Evolutionary conservation across 2,113 vertebrate species (phyloP), one percentile per base, ranked within the genome.

Genomic region (Protobothrops flavoviridis): DNA sequence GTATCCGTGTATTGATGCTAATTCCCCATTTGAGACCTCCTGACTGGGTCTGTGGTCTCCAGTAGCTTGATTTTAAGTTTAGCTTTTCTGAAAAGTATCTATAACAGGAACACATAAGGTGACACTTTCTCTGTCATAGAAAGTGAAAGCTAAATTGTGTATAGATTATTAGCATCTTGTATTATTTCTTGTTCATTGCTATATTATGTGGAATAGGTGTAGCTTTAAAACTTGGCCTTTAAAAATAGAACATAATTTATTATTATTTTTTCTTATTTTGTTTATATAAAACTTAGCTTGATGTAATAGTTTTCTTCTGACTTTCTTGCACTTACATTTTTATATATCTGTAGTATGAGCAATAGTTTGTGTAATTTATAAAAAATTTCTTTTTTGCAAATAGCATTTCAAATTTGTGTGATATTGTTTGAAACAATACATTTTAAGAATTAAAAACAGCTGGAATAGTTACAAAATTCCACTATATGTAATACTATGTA

Each of bases 91-190:
- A 69, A 92, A 81, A 93, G 95, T 96, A 64, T 91, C 56, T 95
- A 85, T 91, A 95, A 56, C 85, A 90, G 20, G 92, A 92, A 93
- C 3, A 55, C 94, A 61, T 94, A 64, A 87, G 81, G 94, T 94
- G 29, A 69, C 93, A 95, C 92, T 96, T 92, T 93, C 87, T 95
- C 94, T 88, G 93, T 95, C 48, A 90, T 91, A 92, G 88, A 94
- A 81, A 43, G 33, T 87, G 90, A 29, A 6, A 69, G 96, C 87
- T 94, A 39, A 85, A 88, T 81, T 88, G 17, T 74, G 59, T 87
- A 94, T 90, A 59, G 57, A 45, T 74, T 92, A 90, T 55, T 91
- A 15, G 91, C 93, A 56, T 90, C 69, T 93, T 95, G 87, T 91
- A 0, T 64, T 93, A 21, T 93, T 10, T 33, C 91, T 94, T 94